Evolutionary conservation across 1,140 invertebrate genomes (phyloP).

Genomic region (Cherax quadricarinatus): DNA sequence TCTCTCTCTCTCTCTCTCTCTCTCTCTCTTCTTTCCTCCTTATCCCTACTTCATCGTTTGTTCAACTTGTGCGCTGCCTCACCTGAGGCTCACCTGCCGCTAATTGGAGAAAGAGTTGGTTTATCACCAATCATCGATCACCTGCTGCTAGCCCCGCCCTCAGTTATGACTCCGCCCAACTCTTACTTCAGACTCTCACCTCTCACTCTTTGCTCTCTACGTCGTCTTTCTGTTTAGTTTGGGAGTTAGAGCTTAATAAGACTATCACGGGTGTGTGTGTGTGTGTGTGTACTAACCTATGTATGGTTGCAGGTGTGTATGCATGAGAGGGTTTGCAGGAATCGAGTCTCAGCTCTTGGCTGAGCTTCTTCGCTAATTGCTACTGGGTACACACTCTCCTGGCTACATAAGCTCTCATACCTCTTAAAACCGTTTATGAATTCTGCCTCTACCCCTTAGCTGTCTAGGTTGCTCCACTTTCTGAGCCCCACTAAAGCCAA

Average conservation of each 20-base stretch:
- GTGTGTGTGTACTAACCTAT: neutral
- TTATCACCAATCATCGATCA: constrained; percentile 46
- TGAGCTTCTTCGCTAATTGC: no score
- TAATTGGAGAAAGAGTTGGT: constrained; percentile 36
- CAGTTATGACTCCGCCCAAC: constrained; percentile 1
- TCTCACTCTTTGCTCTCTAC: neutral
- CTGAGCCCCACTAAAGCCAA: no score
- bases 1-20: no score
- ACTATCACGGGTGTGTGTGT: neutral
- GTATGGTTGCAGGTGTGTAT: no score
- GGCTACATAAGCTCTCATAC: no score
- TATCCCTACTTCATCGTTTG: neutral
- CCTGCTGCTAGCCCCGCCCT: constrained; percentile 4
- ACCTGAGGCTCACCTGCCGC: constrained; percentile 5
- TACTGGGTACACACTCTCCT: no score
- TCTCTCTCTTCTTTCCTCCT: neutral
- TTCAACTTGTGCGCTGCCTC: constrained; percentile 2
- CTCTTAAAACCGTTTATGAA: no score
- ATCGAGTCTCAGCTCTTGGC: no score
- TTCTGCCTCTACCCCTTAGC: no score
- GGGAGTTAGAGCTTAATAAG: neutral
- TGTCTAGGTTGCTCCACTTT: no score
- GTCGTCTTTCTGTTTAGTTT: neutral
- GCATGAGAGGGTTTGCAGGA: no score
- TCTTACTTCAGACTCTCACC: neutral